These are phyloP conservation scores for Semnopithecus entellus DNA, from an alignment of 2,113 vertebrate genomes.

Conservation along the genomic window DNA sequence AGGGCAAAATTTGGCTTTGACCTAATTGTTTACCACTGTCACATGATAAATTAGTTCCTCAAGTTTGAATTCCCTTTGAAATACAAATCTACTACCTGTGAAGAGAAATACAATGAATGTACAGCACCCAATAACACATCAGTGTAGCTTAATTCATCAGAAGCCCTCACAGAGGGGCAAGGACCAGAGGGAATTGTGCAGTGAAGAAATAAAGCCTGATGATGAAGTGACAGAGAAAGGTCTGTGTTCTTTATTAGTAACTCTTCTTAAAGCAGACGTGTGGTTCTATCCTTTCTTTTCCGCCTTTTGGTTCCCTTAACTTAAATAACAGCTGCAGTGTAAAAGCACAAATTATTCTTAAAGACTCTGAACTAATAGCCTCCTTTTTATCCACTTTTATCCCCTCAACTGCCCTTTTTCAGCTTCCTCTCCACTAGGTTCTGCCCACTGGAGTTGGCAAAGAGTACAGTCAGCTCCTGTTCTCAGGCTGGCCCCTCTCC, in stretches of 20 bases:
- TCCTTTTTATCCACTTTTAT: slow-evolving; percentile 63
- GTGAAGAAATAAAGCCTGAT: slow-evolving; percentile 33
- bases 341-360: slow-evolving; percentile 60
- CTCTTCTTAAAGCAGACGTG: slow-evolving; percentile 28
- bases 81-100: background rate
- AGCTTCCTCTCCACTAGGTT: slow-evolving; percentile 50
- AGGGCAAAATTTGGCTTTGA: background rate
- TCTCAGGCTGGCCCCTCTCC: slow-evolving; percentile 21
- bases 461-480: slow-evolving; percentile 56
- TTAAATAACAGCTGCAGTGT: slow-evolving; percentile 64
- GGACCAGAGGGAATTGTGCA: background rate
- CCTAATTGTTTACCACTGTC: background rate
- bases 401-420: slow-evolving; percentile 19
- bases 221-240: slow-evolving; percentile 28
- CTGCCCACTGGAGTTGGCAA: slow-evolving; percentile 51
- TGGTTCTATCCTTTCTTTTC: slow-evolving; percentile 18
- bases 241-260: slow-evolving; percentile 41
- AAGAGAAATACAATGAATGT: background rate
- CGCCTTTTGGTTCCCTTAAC: slow-evolving; percentile 18
- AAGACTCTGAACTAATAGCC: slow-evolving; percentile 62
- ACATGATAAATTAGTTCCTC: background rate
- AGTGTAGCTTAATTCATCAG: background rate
- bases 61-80: background rate
- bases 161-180: slow-evolving; percentile 15
- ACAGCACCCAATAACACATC: background rate